Evolutionary conservation across 2,113 vertebrate genomes (phyloP), one percentile per base, ranked within the genome.

Genomic region (Labrus mixtus): DNA sequence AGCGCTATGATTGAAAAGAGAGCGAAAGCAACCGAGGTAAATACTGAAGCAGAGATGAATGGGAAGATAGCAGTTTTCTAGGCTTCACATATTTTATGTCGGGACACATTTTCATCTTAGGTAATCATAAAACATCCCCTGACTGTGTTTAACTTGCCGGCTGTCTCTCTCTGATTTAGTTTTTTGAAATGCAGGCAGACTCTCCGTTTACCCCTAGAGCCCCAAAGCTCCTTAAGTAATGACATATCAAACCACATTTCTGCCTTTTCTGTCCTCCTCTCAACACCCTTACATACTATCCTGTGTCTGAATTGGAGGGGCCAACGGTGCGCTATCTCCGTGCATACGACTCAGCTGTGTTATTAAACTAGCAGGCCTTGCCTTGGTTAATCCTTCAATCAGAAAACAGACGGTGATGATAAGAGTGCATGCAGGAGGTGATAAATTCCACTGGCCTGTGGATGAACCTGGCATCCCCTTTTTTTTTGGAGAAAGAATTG

Each of bases 61-160:
- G 50, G 20, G 23, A 41, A 73, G 77, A 69, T 51, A 60, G 68
- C 5, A 37, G 55, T 25, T 76, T 33, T 57, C n/a, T 54, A 15
- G 66, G 60, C 43, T 39, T 79, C 39, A 63, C 23, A 25, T 64
- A 64, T 45, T 58, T 65, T 51, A 43, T 51, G 76, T 59, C 58
- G 29, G 53, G 61, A 78, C 62, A 72, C 76, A 67, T 78, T 83
- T 73, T 70, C 63, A 55, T 78, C 25, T 36, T 45, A 64, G 53
- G 71, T 59, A 75, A 82, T 75, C 75, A 46, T 29, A 70, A 71
- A 71, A 45, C 60, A 67, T 68, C 53, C 46, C 43, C 22, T 39
- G 20, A 58, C 58, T 66, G 53, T 68, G 36, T 75, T 78, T 68
- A 55, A 61, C 55, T 74, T n/a, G n/a, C 72, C 41, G 45, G 25